Percentiles rank a stretch among this genome's conserved stretches.
phyloP scores from a whole-genome alignment of 2,113 vertebrate genomes.

The Heptranchias perlo region DNA sequence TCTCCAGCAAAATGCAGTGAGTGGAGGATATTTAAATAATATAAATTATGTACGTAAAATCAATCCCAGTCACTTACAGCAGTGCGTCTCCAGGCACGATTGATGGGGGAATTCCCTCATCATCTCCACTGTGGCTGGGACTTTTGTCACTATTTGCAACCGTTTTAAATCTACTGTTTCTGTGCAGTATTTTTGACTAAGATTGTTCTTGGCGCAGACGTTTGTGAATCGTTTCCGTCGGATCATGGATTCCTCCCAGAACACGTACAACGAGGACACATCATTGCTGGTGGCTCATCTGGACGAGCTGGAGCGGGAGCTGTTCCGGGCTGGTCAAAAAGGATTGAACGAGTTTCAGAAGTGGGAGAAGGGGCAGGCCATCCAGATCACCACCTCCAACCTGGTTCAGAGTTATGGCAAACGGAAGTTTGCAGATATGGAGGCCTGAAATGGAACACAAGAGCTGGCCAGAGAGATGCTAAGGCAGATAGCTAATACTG shows the following conservation, averaged over 20 bases:
- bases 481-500: background rate
- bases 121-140: background rate
- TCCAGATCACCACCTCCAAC: conserved; percentile 80
- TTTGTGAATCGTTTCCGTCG: conserved; percentile 87
- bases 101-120: background rate
- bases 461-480: background rate
- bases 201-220: conserved; percentile 57
- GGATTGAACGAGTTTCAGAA: conserved; percentile 84
- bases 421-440: conserved; percentile 76
- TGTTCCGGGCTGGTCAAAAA: conserved; percentile 81
- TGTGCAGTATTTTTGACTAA: background rate
- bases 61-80: background rate
- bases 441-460: conserved; percentile 48
- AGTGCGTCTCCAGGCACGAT: background rate
- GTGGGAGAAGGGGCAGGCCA: conserved; percentile 88
- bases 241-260: conserved; percentile 96
- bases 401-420: conserved; percentile 90
- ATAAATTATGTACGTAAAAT: background rate
- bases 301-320: conserved; percentile 73
- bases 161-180: background rate
- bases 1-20: background rate
- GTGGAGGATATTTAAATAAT: background rate
- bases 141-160: background rate
- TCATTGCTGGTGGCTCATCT: conserved; percentile 74
- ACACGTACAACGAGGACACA: conserved; percentile 87